Base-by-base conservation (phyloP, 2,113 vertebrate genomes). In the Hydrochoerus hydrochaeris region DNA sequence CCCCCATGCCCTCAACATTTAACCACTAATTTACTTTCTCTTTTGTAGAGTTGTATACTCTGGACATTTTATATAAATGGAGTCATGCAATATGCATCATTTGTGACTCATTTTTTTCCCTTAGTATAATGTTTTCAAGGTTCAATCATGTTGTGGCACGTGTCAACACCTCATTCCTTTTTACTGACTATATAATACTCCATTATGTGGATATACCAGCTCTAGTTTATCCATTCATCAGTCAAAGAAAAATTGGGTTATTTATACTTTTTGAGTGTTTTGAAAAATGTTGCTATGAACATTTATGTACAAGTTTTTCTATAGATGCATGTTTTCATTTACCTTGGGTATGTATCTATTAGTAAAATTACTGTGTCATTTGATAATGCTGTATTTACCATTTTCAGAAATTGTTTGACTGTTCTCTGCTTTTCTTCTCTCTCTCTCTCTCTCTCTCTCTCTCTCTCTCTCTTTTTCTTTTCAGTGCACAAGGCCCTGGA, bases 151-250 rank as follows among this genome's bases (percentile, higher is more conserved):
- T 30, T 57, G 20, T 83, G 46, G 41, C 24, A 24, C 20, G 8
- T 54, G 6, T 57, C 38, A 32, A 32, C 35, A 49, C 8, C 92
- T 30, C 16, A 54, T 62, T 81, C 32, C 10, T 81, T 81, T 46
- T 94, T 38, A 49, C 24, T 65, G 32, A n/a, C 24, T 24, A 0
- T 28, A 11, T 65, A 87, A 73, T 58, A 67, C 32, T 89, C 44
- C 41, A 73, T 11, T 22, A 32, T 7, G 24, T 44, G 62, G 19
- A 65, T 54, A 65, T 6, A 69, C 63, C 13, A 57, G n/a, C 19
- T 83, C 93, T 91, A 49, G 49, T 62, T 54, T 78, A 80, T 75
- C 62, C 63, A 44, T 41, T 87, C 20, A 69, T 92, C 57, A 81
- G 20, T 28, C n/a, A 46, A 30, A 24, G 16, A 67, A 63, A 9